Base-by-base conservation (phyloP, 1,140 invertebrate species). In the Zaprionus vittiger region DNA sequence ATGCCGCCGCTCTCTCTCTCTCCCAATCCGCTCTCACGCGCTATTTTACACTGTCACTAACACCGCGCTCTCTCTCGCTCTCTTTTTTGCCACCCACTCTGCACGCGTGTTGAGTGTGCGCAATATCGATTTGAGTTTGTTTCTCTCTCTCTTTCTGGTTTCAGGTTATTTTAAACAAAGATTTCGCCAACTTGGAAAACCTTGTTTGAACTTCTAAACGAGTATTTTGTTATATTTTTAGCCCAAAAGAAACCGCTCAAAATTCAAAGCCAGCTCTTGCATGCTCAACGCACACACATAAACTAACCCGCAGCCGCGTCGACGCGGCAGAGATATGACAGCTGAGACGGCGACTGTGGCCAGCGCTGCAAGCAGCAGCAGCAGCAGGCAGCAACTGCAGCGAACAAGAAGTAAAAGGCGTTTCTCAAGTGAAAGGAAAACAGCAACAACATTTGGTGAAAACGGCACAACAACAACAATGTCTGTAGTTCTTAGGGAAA, bases 361-460 rank as follows among this genome's bases (percentile, higher is more conserved):
- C 74, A 69, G 69, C 49, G 55, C 56, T 54, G 41, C 56, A 65
- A 47, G 54, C 62, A 17, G 47, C 71, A 77, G 26, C 61, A 67
- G 72, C n/a, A 1, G 17, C 54, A 85, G 57, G 34, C 75, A 73
- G 34, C 72, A 54, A 44, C 56, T 38, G 44, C 65, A 59, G 44
- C 52, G 49, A 34, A 17, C 64, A 67, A 56, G 62, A 84, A 90
- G 84, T 90, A 89, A 89, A 89, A 90, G 84, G 84, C 85, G 83
- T 87, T 87, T 86, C 65, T 57, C 55, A 59, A 84, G 85, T 89
- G 84, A 87, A 87, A 87, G 84, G 84, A 73, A 85, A 85, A 73
- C 55, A 73, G 61, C 49, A 75, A 68, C 44, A 41, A 68, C 44
- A 41, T 81, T 68, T 55, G 57, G 56, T 61, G 71, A 37, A 68